Evolutionary conservation across 2,888 invertebrate genomes (phyloP), one percentile per base, ranked within the genome.

Genomic region (Thymelicus lineola): DNA sequence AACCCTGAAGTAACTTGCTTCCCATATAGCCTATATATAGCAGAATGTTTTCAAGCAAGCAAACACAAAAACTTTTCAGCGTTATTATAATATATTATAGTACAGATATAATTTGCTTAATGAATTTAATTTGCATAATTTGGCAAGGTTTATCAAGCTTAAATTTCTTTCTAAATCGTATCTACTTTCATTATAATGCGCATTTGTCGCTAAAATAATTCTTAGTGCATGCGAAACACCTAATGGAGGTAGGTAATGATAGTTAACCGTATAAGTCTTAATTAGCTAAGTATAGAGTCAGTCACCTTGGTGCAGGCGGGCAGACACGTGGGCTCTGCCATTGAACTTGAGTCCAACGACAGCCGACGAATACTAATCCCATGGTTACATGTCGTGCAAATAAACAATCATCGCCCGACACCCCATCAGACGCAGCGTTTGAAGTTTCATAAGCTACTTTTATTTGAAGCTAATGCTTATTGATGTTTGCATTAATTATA

Each of bases 321-420:
- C 87, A 87, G 86, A 77, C 86, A 89, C 90, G 91, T 91, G 87
- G 88, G 89, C 76, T 78, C 76, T 85, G 88, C 84, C 90, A 92
- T 86, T 93, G 91, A 93, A 91, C 91, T 93, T 91, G 89, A 75
- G 67, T 71, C 68, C 74, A 75, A 75, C 77, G 76, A 75, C 77
- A 77, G 78, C 74, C 78, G 81, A 80, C 81, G 84, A 83, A 86
- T 86, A 83, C 82, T 86, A 87, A 89, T 86, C 85, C 85, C 84
- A 79, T 79, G 76, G 70, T 65, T 65, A 70, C 65, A 65, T 70
- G 70, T 60, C 64, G 70, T 65, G 65, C 64, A 63, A 69, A 69
- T 63, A 69, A 58, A 58, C 58, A 61, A 65, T 70, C 60, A 65
- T 65, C 60, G 59, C 35, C 17, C 59, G 42, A 50, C 50, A 59